These are phyloP conservation scores for Coregonus ussuriensis DNA, from an alignment of 2,797 vertebrate species.

Conservation along the genomic window DNA sequence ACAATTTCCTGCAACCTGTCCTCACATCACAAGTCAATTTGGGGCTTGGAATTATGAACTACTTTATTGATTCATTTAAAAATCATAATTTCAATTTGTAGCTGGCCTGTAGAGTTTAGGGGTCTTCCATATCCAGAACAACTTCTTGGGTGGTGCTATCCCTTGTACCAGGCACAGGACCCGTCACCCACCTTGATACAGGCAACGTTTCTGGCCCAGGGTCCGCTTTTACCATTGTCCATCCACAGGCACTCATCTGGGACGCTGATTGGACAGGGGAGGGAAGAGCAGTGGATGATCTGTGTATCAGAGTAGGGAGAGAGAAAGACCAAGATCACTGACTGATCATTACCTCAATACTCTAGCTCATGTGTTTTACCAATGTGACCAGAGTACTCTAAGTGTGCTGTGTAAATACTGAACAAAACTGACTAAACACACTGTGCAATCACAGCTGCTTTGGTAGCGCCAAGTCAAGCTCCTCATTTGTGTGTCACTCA, in stretches of 20 bases:
- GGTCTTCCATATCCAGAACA: conserved; percentile 95
- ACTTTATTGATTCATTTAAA: not conserved
- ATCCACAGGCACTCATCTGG: conserved; percentile 92
- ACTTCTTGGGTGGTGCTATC: conserved; percentile 84
- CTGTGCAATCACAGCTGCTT: conserved; percentile 94
- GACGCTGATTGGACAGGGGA: conserved; percentile 84
- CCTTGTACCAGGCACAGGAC: conserved; percentile 95
- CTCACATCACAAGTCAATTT: no score
- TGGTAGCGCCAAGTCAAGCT: conserved; percentile 89
- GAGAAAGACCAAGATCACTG: not conserved
- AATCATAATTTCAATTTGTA: conserved; percentile 15
- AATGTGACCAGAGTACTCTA: no score
- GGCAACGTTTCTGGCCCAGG: conserved; percentile 88
- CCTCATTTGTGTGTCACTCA: conserved; percentile 88
- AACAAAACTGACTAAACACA: conserved; percentile 55
- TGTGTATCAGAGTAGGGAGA: conserved; percentile 45
- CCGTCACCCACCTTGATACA: conserved; percentile 92
- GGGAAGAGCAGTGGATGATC: conserved; percentile 86
- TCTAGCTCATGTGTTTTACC: no score
- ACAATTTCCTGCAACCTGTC: no score
- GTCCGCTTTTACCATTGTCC: conserved; percentile 83
- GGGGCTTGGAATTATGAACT: no score
- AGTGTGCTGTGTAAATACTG: no score
- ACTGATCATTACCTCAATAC: no score
- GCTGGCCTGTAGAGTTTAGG: conserved; percentile 73